Base-by-base conservation (phyloP, 2,113 vertebrate species). In the Fregetta grallaria region DNA sequence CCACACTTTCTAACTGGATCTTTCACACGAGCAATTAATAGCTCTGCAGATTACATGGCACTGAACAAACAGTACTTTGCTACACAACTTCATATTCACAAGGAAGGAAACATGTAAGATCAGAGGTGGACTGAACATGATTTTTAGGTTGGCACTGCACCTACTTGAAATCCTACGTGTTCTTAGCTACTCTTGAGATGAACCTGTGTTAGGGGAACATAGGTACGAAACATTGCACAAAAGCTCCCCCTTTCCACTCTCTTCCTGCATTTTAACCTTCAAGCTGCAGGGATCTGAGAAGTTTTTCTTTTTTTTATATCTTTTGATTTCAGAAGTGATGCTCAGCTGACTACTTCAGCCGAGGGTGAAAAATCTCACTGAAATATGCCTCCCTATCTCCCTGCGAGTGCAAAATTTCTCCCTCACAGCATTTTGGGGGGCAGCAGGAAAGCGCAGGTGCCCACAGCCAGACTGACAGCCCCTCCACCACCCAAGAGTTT, bases 201-300 rank as follows among this genome's bases (percentile, higher is more conserved):
- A 8, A 45, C 27, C 13, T 5, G 2, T 26, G 29, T 53, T 61
- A 63, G 47, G 36, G 19, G n/a, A 73, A 32, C 30, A 22, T 20
- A n/a, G 9, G 19, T 76, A 13, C 16, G 55, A 88, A 88, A 40
- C 45, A 34, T 14, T 29, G 52, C 19, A 36, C 23, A 73, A 66
- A 50, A 49, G 1, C 11, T 76, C 4, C 8, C 11, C 2, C 18
- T 8, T 2, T 1, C 13, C 7, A 7, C 7, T 5, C 7, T 27
- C 29, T 78, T 63, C 23, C 44, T 71, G 72, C 29, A 26, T 88
- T 90, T 82, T 90, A 92, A 56, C 40, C 19, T 79, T 68, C 53
- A 66, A 32, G 49, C 21, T 86, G 25, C 15, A 36, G 55, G 36
- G 77, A 49, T 59, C 14, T 36, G 27, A 20, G 38, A 36, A 23